Base-by-base conservation (phyloP, 2,113 vertebrate genomes). In the Cheilinus undulatus region DNA sequence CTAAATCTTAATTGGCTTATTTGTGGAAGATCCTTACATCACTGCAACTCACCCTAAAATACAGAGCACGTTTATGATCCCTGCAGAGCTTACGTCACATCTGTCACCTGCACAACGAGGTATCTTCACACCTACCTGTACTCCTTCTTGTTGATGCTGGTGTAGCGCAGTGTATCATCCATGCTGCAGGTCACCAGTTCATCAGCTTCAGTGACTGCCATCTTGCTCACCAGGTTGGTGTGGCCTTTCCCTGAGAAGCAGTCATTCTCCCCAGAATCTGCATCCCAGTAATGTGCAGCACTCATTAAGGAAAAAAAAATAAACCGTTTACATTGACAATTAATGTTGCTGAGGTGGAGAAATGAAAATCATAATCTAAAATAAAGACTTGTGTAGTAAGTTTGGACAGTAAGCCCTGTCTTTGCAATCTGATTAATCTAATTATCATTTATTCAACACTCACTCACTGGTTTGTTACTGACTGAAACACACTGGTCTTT, bases 121-220 rank as follows among this genome's bases (percentile, higher is more conserved):
- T 4, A 7, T 0, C n/a, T 23, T 2, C 14, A n/a, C 59, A 86
- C 61, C 64, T 77, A 99, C 98, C 96, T 98, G 94, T 98, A 98
- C 62, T 97, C 96, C 28, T 91, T 93, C 61, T 93, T 95, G 34
- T 4, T 68, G 13, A 97, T 76, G 80, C 38, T 93, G 34, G 95
- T 97, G 53, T 90, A 99, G 50, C 98, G 97, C 69, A 99, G 90
- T 0, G 97, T 98, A 40, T 99, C 97, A 2, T 99, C 98, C 98
- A 99, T 99, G 84, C 97, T 95, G 92, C 97, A 98, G 11, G 94
- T 95, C 50, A 99, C 96, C 69, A 99, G 91, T 52, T 95, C 93
- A 19, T 88, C 84, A 0, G 81, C 81, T 1, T 96, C 94, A 2
- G 96, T 90, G 34, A 94, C 86, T 0, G 80, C 88, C 94, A 99